Evolutionary conservation across 2,113 vertebrate species (phyloP).

Genomic region (Hystrix brachyura): DNA sequence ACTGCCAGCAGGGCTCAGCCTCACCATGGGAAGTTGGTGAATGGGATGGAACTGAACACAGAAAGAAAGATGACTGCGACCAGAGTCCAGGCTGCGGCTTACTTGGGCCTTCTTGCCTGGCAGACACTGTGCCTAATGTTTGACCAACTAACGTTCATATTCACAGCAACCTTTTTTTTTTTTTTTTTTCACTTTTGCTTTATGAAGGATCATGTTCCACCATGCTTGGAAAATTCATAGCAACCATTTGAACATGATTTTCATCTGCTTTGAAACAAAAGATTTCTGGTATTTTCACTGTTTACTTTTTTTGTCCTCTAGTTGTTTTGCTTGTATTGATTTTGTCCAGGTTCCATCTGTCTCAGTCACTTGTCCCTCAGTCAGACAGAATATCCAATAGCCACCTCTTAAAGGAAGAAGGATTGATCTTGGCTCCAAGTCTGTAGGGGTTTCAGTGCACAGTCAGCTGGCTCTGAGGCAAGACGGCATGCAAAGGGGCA

Average conservation of each 20-base stretch:
- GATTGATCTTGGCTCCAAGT: no score
- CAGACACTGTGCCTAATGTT: background rate
- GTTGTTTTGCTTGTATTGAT: background rate
- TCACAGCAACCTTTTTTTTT: background rate
- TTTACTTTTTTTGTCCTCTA: background rate
- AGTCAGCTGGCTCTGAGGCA: no score
- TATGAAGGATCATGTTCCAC: background rate
- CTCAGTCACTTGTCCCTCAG: no score
- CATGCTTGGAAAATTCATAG: background rate
- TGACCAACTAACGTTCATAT: background rate
- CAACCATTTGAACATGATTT: background rate
- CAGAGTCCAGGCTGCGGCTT: rapidly evolving
- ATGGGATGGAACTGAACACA: background rate
- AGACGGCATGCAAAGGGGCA: no score
- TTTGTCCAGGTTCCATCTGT: background rate
- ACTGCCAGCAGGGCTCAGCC: no score
- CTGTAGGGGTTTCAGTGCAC: no score
- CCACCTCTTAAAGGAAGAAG: no score
- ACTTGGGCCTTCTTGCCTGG: background rate
- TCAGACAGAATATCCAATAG: no score
- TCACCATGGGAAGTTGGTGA: background rate
- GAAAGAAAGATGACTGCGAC: background rate
- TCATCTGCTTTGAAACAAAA: background rate
- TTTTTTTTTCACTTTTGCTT: background rate
- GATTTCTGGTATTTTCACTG: background rate